Conservation (phyloP, 2,888 invertebrate species). For the Hymenopus coronatus region DNA sequence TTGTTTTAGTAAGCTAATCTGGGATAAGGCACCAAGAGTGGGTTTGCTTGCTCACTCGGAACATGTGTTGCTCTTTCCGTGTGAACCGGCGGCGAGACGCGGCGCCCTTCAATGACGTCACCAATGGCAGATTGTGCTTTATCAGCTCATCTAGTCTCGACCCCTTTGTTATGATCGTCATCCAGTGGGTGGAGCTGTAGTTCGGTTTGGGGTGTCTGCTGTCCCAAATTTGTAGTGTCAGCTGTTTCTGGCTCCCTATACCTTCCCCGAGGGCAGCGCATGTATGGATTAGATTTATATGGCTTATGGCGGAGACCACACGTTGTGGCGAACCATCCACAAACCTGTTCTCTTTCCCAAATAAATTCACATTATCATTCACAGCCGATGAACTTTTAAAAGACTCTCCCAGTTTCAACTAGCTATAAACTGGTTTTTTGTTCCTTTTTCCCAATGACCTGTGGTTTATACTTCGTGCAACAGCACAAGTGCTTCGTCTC, state of each 20-base stretch:
- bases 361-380: no score
- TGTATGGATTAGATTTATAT: neutral
- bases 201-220: neutral
- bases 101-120: neutral
- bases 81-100: neutral
- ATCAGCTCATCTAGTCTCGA: neutral
- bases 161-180: neutral
- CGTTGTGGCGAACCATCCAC: neutral
- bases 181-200: neutral
- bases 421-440: no score
- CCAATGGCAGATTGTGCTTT: neutral
- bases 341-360: neutral
- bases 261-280: neutral
- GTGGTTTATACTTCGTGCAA: no score
- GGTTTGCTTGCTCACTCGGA: neutral
- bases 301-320: neutral
- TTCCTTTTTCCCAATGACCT: no score
- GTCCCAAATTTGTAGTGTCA: neutral
- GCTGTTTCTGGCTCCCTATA: neutral
- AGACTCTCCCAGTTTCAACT: no score
- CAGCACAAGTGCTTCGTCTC: no score
- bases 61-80: neutral
- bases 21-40: neutral
- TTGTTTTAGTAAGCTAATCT: no score
- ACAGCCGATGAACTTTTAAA: no score